These are phyloP conservation scores for Eciton burchellii DNA, from an alignment of 1,140 invertebrate genomes.

Conservation along the genomic window DNA sequence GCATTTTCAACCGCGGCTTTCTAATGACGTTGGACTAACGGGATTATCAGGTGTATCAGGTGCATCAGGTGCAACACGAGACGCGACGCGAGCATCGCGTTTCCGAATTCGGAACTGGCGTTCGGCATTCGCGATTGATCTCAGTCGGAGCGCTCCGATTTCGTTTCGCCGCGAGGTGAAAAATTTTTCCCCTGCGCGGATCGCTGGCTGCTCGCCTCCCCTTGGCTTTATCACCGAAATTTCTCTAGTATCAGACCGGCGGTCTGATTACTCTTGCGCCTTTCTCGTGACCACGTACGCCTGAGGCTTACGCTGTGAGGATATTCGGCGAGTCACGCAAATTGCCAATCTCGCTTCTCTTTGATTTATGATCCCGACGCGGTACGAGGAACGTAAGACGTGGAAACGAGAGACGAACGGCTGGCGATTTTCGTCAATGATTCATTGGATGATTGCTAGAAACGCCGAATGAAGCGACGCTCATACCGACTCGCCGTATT, in stretches of 20 bases:
- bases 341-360: constrained; percentile 45
- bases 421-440: background rate
- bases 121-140: constrained; percentile 40
- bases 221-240: constrained; percentile 45
- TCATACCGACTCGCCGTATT: background rate
- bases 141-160: background rate
- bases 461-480: background rate
- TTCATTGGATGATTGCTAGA: background rate
- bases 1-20: constrained; percentile 17
- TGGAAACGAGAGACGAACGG: background rate
- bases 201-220: background rate
- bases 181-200: constrained; percentile 15
- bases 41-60: constrained; percentile 51
- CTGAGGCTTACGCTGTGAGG: constrained; percentile 8
- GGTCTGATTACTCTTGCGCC: constrained; percentile 3
- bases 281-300: constrained; percentile 41
- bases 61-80: constrained; percentile 33
- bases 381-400: background rate
- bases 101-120: constrained; percentile 13
- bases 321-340: constrained; percentile 39
- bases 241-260: constrained; percentile 37
- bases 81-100: constrained; percentile 5
- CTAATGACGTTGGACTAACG: constrained; percentile 43
- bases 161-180: background rate
- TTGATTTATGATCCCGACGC: constrained; percentile 15